Percentiles rank a stretch among this genome's conserved stretches.
Evolutionary conservation across 2,113 vertebrate species (phyloP).

Genomic region (Alaudala cheleensis): DNA sequence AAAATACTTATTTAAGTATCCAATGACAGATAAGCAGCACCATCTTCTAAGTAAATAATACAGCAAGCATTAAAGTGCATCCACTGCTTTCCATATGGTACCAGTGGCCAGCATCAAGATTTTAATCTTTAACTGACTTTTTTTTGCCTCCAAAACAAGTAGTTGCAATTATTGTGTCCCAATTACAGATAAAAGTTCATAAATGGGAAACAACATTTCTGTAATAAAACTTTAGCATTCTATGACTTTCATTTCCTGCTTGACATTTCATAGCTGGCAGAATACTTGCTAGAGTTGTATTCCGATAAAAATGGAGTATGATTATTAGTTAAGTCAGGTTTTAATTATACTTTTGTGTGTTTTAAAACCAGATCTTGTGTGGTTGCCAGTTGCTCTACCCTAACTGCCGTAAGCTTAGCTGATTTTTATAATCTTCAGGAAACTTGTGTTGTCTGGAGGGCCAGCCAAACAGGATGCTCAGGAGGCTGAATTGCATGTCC

Average conservation of each 20-base stretch:
- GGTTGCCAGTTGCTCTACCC: background rate
- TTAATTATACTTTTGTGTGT: conserved; percentile 44
- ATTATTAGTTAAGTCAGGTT: conserved; percentile 30
- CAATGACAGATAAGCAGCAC: background rate
- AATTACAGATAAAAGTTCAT: background rate
- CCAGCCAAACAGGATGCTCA: background rate
- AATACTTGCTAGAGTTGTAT: background rate
- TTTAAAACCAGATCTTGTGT: conserved; percentile 20
- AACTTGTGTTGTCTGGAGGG: background rate
- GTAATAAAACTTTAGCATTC: background rate
- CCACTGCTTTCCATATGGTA: background rate
- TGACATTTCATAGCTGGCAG: background rate
- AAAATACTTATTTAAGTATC: background rate
- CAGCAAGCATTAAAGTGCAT: background rate
- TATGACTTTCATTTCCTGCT: conserved; percentile 48
- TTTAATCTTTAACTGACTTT: background rate
- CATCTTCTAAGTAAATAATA: background rate
- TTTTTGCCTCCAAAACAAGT: background rate
- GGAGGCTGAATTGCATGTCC: background rate
- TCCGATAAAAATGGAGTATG: background rate
- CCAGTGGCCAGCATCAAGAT: background rate
- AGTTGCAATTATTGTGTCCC: background rate
- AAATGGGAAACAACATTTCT: background rate
- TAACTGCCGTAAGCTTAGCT: background rate
- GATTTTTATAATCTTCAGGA: background rate